Evolutionary conservation across 2,797 vertebrate species (phyloP), one percentile per base, ranked within the genome.

Genomic region (Smutsia temminckii): DNA sequence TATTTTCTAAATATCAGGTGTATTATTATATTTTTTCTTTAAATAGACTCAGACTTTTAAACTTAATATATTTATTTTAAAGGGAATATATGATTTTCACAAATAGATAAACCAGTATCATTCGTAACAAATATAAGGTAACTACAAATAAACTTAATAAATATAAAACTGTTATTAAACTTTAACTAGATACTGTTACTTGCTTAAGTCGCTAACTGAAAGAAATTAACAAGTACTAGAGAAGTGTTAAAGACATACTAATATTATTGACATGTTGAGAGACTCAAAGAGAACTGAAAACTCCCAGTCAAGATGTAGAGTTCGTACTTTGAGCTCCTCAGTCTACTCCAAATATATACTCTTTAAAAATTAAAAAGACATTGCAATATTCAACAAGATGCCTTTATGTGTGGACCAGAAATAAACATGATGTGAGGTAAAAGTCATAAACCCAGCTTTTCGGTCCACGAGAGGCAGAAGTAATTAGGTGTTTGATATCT

Each of bases 11-110:
- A 74, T 34, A 18, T 46, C 3, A 8, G 2, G 51, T 81, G 12
- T 55, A 85, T 96, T 95, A 57, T 23, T 88, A 75, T 84, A 69
- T 77, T 78, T 81, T 81, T 25, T 68, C 53, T 91, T 93, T 84
- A 92, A 95, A 68, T 57, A 94, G 57, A 94, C 11, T 53, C 40
- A 32, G 63, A 46, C 16, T 75, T 85, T 94, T 79, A 92, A 96
- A 89, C 10, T 61, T 71, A 92, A 71, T 74, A 46, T 17, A 72
- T 49, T 96, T 84, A 90, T 55, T 89, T 94, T 72, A 87, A 93
- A 91, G 72, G 13, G 84, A 90, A 57, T 46, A 57, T 49, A 42
- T 23, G 40, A 74, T 16, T 86, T 69, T 64, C n/a, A 69, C 40
- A 83, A 94, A 91, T 10, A 68, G n/a, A 57, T 91, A 96, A 90